Percentiles rank a stretch among this genome's conserved stretches.
Evolutionary conservation across 2,113 vertebrate species (phyloP).

Genomic region (Halcyon senegalensis): DNA sequence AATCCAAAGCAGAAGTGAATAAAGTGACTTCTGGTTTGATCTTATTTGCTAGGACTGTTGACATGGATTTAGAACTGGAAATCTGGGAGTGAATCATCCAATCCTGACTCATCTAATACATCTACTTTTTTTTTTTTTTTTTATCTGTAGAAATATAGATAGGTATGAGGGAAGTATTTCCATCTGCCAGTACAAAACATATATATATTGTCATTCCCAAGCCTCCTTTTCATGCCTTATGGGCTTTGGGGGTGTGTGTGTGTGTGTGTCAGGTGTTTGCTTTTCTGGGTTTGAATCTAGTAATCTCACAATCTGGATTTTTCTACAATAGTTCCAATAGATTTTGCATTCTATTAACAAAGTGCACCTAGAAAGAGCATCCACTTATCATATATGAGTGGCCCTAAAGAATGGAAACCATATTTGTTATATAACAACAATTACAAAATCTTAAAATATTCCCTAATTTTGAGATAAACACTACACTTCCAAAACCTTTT

Average conservation of each 20-base stretch:
- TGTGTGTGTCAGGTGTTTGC: not conserved
- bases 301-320: not conserved
- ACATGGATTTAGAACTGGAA: not conserved
- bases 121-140: not conserved
- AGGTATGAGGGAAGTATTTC: not conserved
- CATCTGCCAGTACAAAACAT: not conserved
- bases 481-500: not conserved
- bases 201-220: not conserved
- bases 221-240: not conserved
- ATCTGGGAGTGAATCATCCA: not conserved
- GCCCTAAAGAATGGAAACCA: not conserved
- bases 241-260: fast-evolving
- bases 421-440: not conserved
- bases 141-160: not conserved
- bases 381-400: not conserved
- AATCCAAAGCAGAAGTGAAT: not conserved
- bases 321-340: not conserved
- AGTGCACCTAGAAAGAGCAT: not conserved
- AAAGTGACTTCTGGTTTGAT: not conserved
- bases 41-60: not conserved
- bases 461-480: not conserved
- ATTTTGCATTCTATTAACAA: not conserved
- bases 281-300: not conserved
- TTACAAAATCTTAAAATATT: not conserved
- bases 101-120: not conserved